phyloP scores from a whole-genome alignment of 2,113 vertebrate genomes.

The Lipophrys pholis region DNA sequence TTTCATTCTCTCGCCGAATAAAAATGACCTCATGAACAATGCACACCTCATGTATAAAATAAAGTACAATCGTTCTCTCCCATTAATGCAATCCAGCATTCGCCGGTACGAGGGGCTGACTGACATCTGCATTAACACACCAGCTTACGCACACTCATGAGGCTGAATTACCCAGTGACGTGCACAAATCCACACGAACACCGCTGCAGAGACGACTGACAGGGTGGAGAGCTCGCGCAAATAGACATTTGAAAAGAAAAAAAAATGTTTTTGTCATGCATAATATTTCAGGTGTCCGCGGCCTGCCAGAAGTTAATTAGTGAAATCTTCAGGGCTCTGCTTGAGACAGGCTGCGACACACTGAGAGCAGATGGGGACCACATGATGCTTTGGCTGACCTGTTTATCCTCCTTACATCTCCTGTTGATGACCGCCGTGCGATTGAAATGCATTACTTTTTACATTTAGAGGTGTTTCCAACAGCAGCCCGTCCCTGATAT shows the following conservation, averaged over 20 bases:
- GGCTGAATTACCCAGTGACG: constrained; percentile 21
- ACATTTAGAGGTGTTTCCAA: constrained; percentile 38
- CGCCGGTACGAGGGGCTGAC: constrained; percentile 24
- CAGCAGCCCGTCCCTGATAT: constrained; percentile 15
- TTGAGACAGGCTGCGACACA: constrained; percentile 66
- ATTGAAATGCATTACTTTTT: constrained; percentile 45
- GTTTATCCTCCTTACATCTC: constrained; percentile 53
- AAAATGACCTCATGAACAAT: constrained; percentile 57
- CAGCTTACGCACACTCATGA: neutral
- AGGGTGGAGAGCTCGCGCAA: neutral
- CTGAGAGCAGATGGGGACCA: constrained; percentile 72
- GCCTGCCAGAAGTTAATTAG: constrained; percentile 70
- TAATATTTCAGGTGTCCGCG: constrained; percentile 60
- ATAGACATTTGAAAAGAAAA: constrained; percentile 6
- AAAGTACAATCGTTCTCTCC: constrained; percentile 42
- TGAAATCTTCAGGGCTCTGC: constrained; percentile 60
- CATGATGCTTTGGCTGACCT: constrained; percentile 76
- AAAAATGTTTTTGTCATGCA: constrained; percentile 2
- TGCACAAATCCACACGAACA: constrained; percentile 10
- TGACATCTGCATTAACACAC: constrained; percentile 37
- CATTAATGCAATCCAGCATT: constrained; percentile 45
- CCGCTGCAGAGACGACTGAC: neutral
- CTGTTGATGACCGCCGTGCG: constrained; percentile 56
- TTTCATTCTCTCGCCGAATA: constrained; percentile 29
- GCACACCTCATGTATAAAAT: constrained; percentile 54